A percentile compares a stretch with the other conserved stretches of the same genome.
phyloP scores from a whole-genome alignment of 2,113 vertebrate genomes.

The Vulpes lagopus region DNA sequence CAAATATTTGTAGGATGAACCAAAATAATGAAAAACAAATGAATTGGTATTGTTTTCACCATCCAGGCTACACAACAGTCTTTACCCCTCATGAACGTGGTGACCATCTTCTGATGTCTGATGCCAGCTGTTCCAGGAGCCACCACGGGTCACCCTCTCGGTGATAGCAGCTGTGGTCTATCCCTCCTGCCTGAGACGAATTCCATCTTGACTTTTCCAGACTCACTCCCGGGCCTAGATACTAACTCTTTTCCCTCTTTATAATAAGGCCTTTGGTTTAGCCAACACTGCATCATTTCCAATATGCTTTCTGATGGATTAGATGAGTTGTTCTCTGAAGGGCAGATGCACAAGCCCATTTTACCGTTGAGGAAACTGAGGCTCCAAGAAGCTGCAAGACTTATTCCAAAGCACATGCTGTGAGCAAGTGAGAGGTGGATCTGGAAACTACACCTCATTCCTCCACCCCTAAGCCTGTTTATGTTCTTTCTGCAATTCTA shows the following conservation, averaged over 20 bases:
- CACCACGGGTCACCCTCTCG: neutral
- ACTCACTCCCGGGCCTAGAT: neutral
- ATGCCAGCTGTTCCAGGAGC: neutral
- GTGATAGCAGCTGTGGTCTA: neutral
- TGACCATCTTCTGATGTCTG: neutral
- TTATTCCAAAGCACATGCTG: neutral
- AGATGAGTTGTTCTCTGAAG: neutral
- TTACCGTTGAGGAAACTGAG: neutral
- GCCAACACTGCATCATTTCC: neutral
- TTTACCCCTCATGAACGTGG: neutral
- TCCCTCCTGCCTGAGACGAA: neutral
- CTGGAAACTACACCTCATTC: neutral
- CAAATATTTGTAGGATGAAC: constrained; percentile 17
- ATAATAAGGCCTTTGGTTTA: neutral
- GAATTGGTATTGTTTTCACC: neutral
- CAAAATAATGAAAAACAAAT: neutral
- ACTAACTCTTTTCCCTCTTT: neutral
- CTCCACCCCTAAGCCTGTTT: neutral
- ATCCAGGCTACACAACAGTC: neutral
- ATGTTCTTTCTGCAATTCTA: neutral
- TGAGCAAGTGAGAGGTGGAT: neutral
- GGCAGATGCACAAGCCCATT: neutral
- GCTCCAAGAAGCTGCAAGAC: neutral
- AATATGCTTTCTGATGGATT: neutral
- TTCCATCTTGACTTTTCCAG: neutral